These are phyloP conservation scores for Sminthurides bifidus DNA, from an alignment of 1,140 invertebrate genomes.

Conservation along the genomic window DNA sequence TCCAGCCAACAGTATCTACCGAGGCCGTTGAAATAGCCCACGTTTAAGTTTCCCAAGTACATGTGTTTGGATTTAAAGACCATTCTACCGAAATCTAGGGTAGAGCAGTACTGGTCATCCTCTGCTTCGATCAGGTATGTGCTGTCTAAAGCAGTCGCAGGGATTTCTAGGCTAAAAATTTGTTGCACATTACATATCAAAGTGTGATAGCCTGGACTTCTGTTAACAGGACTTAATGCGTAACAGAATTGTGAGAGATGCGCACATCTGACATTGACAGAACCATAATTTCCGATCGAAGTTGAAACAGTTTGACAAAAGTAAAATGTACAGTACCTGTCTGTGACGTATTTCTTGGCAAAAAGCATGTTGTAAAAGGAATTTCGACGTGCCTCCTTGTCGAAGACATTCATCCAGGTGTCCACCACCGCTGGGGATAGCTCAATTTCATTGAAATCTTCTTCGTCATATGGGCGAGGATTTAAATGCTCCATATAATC, in stretches of 20 bases:
- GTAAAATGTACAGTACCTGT: slow-evolving; percentile 9
- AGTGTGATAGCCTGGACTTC: no score
- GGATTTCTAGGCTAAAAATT: slow-evolving; percentile 20
- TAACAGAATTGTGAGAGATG: neutral
- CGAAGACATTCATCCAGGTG: slow-evolving; percentile 8
- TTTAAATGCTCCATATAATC: neutral
- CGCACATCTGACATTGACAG: neutral
- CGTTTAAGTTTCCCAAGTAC: slow-evolving; percentile 24
- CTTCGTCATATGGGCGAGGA: neutral
- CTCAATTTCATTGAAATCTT: neutral
- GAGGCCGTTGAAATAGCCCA: slow-evolving; percentile 22
- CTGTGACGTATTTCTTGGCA: slow-evolving; percentile 14
- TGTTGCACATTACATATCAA: no score
- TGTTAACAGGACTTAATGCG: no score
- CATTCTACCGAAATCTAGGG: slow-evolving; percentile 17
- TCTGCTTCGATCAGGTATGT: slow-evolving; percentile 18
- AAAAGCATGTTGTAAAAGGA: slow-evolving; percentile 27
- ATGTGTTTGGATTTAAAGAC: slow-evolving; percentile 28
- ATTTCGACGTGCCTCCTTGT: slow-evolving; percentile 13
- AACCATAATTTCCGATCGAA: neutral
- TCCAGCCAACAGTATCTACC: slow-evolving; percentile 23
- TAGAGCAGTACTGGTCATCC: neutral
- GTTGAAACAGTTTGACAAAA: neutral
- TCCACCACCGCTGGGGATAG: neutral
- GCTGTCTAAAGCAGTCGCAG: neutral